A percentile compares a stretch with the other conserved stretches of the same genome.
Conservation (phyloP, 1,140 invertebrate genomes). For the Lanistes nyassanus region DNA sequence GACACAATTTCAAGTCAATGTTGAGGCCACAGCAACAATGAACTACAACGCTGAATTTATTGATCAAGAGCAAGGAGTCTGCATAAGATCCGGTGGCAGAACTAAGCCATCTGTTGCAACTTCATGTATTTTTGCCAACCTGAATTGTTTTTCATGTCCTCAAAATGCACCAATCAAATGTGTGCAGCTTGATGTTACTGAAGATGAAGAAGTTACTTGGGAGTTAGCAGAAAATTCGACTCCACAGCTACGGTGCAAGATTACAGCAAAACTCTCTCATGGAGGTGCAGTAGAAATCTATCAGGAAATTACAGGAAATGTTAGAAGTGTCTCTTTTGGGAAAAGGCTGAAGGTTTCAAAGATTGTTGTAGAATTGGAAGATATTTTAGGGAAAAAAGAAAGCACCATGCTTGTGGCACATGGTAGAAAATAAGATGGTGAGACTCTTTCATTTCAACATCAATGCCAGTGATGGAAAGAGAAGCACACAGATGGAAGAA, state of each 20-base stretch:
- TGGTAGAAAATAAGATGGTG: neutral
- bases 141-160: neutral
- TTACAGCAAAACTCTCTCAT: neutral
- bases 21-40: conserved; percentile 21
- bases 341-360: neutral
- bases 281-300: neutral
- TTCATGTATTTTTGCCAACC: neutral
- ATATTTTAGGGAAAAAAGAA: conserved; percentile 8
- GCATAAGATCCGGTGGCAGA: conserved; percentile 11
- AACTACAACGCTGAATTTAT: conserved; percentile 6
- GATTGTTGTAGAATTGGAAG: conserved; percentile 14
- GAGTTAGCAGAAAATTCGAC: neutral
- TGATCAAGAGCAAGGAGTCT: conserved; percentile 4
- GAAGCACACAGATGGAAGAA: neutral
- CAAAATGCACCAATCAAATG: neutral
- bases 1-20: conserved; percentile 28
- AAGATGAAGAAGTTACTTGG: conserved; percentile 3
- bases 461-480: neutral
- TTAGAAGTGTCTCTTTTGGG: neutral
- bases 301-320: neutral
- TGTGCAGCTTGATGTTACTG: neutral
- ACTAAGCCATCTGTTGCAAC: neutral
- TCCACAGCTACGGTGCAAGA: conserved; percentile 10
- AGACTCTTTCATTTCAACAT: no score
- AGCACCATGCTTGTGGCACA: neutral